Conservation (phyloP, 2,888 invertebrate species). For the Diadromus collaris region DNA sequence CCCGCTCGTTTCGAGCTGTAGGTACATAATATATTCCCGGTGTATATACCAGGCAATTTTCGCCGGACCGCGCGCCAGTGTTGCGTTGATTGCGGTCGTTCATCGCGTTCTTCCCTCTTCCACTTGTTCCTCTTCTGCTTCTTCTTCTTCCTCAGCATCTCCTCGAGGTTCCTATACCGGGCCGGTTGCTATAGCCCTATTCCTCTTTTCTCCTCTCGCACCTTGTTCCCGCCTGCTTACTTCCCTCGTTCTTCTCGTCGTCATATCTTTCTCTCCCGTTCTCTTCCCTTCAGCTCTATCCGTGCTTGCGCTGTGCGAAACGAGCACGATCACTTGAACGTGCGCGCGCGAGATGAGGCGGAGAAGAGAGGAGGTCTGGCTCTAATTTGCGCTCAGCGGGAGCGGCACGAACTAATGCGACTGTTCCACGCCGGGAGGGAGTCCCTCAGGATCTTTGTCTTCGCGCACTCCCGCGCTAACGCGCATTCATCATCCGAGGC, state of each 20-base stretch:
- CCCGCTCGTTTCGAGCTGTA: slow-evolving; percentile 49
- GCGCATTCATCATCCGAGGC: slow-evolving; percentile 74
- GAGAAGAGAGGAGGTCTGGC: slow-evolving; percentile 65
- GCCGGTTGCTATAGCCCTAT: slow-evolving; percentile 1
- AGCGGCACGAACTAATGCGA: slow-evolving; percentile 78
- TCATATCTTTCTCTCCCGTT: slow-evolving; percentile 51
- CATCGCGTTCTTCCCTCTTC: slow-evolving; percentile 69
- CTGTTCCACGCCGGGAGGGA: slow-evolving; percentile 74
- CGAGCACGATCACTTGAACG: slow-evolving; percentile 55
- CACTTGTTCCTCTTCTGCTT: slow-evolving; percentile 43
- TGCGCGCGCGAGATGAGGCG: slow-evolving; percentile 13
- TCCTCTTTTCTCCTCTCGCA: slow-evolving; percentile 18
- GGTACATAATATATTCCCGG: slow-evolving; percentile 74
- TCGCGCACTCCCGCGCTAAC: slow-evolving; percentile 77
- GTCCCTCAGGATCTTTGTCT: slow-evolving; percentile 74
- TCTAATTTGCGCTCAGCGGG: slow-evolving; percentile 79
- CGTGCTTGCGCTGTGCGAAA: slow-evolving; percentile 57
- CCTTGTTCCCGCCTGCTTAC: slow-evolving; percentile 15
- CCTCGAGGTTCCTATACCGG: slow-evolving; percentile 44
- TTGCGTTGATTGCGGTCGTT: slow-evolving; percentile 78
- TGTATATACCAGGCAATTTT: slow-evolving; percentile 75
- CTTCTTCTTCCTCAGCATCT: slow-evolving; percentile 55
- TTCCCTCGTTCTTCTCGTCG: slow-evolving; percentile 34
- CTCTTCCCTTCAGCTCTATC: slow-evolving; percentile 44
- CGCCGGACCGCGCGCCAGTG: slow-evolving; percentile 74